phyloP scores from a whole-genome alignment of 1,140 invertebrate genomes.

The Neelides sp. region DNA sequence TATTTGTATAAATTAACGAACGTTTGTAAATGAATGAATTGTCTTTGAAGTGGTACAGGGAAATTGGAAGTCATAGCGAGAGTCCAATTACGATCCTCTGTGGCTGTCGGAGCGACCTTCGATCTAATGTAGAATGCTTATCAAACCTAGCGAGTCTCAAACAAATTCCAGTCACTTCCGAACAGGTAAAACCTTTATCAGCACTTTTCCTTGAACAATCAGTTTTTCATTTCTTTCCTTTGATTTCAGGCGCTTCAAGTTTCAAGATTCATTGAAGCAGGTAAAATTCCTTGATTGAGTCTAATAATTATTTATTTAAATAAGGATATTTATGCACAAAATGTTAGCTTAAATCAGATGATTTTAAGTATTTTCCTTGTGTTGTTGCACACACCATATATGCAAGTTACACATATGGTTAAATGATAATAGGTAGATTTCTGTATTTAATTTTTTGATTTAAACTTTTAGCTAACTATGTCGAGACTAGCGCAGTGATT shows the following conservation, averaged over 20 bases:
- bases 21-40: no score
- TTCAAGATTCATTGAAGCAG: conserved; percentile 1
- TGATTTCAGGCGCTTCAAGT: conserved; percentile 10
- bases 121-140: conserved; percentile 43
- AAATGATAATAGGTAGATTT: conserved; percentile 34
- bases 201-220: neutral
- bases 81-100: conserved; percentile 49
- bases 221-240: conserved; percentile 9
- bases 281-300: no score
- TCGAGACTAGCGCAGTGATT: conserved; percentile 49
- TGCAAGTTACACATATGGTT: no score
- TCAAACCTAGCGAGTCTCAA: conserved; percentile 41
- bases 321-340: neutral
- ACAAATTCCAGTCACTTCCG: conserved; percentile 44
- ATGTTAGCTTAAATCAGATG: no score
- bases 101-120: conserved; percentile 47
- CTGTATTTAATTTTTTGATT: conserved; percentile 48
- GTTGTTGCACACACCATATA: no score
- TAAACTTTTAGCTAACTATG: no score
- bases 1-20: no score
- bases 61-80: conserved; percentile 51
- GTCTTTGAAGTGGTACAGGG: conserved; percentile 48
- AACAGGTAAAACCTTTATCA: conserved; percentile 34
- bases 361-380: no score
- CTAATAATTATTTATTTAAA: no score